Evolutionary conservation across 2,888 invertebrate species (phyloP), one percentile per base, ranked within the genome.

Genomic region (Anodontia alba): DNA sequence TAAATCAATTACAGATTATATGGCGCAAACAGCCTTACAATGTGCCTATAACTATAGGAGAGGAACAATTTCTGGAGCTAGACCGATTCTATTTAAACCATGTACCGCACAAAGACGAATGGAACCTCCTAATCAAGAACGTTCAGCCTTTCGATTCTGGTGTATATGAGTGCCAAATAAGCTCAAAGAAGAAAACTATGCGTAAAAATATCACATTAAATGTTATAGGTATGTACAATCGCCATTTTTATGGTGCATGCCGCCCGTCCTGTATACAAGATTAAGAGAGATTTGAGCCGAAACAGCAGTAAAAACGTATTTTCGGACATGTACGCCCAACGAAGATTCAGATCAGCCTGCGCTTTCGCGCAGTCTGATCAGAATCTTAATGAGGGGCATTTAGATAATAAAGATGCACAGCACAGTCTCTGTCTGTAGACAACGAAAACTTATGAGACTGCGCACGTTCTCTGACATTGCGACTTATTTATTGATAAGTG

Each of bases 101-200:
- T 49, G 75, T 79, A 20, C 78, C 79, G 0, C 75, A 81, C 38
- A 62, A 76, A 36, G 79, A 80, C 38, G 76, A 80, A 36, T 87
- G 87, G 87, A 80, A 87, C 51, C 75, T 87, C 8, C 80, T 84
- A n/a, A 87, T 87, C 36, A 84, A 84, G 75, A 87, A 87, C 57
- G 82, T 83, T 1, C 87, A 87, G 43, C 57, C 74, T 5, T 81
- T 79, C 43, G 83, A 87, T 49, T 77, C 84, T 26, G 87, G 87
- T 20, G 78, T 76, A 31, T 87, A 87, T 67, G 87, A 87, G 68
- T 87, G 87, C 62, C 87, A 87, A 62, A 84, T 87, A 20, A 87
- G 87, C 68, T 79, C 84, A 62, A 78, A 80, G 38, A 62, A 70
- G 46, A 84, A 83, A 49, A 71, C 75, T 15, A 77, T 87, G 33